These are phyloP conservation scores for Drosophila mulleri DNA, from an alignment of 2,888 invertebrate genomes.

Conservation along the genomic window DNA sequence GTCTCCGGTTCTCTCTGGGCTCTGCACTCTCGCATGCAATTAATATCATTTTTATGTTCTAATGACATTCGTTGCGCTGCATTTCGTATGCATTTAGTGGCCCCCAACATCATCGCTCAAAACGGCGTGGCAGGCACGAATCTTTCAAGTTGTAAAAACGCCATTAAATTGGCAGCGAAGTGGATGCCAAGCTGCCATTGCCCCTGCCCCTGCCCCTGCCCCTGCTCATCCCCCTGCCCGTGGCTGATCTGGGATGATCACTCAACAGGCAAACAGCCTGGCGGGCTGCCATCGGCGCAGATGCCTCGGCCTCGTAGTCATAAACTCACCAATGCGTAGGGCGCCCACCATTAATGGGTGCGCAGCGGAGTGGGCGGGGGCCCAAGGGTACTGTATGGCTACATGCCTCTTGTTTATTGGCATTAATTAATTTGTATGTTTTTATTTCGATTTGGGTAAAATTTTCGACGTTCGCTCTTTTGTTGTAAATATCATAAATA, in stretches of 20 bases:
- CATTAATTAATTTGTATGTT: conserved; percentile 79
- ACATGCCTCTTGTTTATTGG: conserved; percentile 66
- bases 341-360: conserved; percentile 60
- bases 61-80: conserved; percentile 83
- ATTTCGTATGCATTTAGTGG: conserved; percentile 80
- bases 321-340: conserved; percentile 70
- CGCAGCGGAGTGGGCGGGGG: conserved; percentile 10
- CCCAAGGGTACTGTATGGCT: conserved; percentile 9
- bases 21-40: conserved; percentile 76
- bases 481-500: conserved; percentile 78
- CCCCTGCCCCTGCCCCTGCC: neutral
- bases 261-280: conserved; percentile 55
- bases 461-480: conserved; percentile 52
- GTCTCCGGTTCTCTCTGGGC: conserved; percentile 28
- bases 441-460: conserved; percentile 74
- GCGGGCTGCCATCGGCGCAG: conserved; percentile 37
- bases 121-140: conserved; percentile 82
- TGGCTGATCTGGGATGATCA: conserved; percentile 62
- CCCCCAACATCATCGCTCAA: conserved; percentile 73
- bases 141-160: conserved; percentile 83
- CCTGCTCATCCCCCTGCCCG: neutral
- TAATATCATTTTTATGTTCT: conserved; percentile 83
- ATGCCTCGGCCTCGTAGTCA: conserved; percentile 41
- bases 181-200: conserved; percentile 58
- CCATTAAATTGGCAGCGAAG: conserved; percentile 83